Evolutionary conservation across 1,140 invertebrate species (phyloP), one percentile per base, ranked within the genome.

Genomic region (Tetragonula clypearis): DNA sequence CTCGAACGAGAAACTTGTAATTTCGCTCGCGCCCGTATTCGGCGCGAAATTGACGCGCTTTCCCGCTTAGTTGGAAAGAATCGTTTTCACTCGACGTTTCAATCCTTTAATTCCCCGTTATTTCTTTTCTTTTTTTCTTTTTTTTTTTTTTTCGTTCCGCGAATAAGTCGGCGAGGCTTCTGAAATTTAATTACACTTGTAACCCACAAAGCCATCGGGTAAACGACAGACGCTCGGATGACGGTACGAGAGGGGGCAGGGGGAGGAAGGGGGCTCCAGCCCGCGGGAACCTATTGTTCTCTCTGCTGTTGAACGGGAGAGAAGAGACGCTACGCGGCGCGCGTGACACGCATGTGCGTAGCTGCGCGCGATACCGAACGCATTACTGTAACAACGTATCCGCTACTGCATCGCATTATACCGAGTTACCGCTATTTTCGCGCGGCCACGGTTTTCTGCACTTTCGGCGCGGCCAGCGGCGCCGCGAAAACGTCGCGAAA

Each of bases 401-500:
- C 82, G 82, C 82, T 84, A 79, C 82, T 84, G 82, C 82, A 84
- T 84, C 76, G 56, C 76, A 84, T 84, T 84, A 84, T 84, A 62
- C 82, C 68, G 76, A 79, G 82, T 84, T 84, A 84, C 82, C 82
- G 82, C 82, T 84, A 84, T 79, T 84, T 84, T 84, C 82, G 82
- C 82, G 76, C 76, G 82, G 82, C 82, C 68, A 84, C 82, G 82
- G 82, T 84, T 84, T 84, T 84, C 82, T 84, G 82, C 82, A 84
- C 82, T 84, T 84, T 84, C 76, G 82, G 82, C 76, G 82, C 82
- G 82, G 82, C 82, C 75, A 84, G 75, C 82, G 76, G 76, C 82
- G 82, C 76, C 82, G 82, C 82, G 76, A 84, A 72, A 84, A 84
- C 82, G 82, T 84, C 82, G 82, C 82, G 77, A 84, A 84, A 84